Evolutionary conservation across 53 echinoderm and acorn worm species (phyloP), one percentile per base, ranked within the genome.

Genomic region (Apostichopus leukothele): DNA sequence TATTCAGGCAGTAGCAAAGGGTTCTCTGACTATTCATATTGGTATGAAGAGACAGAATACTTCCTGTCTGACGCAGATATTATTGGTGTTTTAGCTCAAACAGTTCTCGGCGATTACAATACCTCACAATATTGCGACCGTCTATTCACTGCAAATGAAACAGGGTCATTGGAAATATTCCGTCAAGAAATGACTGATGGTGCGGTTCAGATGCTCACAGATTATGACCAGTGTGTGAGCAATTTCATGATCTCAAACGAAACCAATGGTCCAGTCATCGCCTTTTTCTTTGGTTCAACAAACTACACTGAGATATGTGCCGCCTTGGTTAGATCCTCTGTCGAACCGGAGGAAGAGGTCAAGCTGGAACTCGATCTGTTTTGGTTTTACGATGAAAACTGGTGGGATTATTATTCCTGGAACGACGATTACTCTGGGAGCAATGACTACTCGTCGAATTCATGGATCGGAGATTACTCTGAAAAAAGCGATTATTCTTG

Each of bases 61-160:
- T 16, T 88, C 16, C 0, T 27, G 23, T 39, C 63, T 55, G 75
- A 80, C n/a, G 27, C 73, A 51, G 88, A 88, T 12, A 7, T 84
- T 8, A 78, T 91, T 19, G 96, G 92, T 73, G 22, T 51, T n/a
- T 61, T 93, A 50, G 26, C 91, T 5, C 90, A 92, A 8, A 87
- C 94, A 5, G 16, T 87, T 54, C 78, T 92, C 9, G 92, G 93
- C n/a, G 67, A 79, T 83, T 89, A 90, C 3, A 91, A 90, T 68
- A 21, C 91, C 60, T 76, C 86, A 4, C 53, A 77, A 12, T 68
- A 88, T 12, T 96, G 96, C 75, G 89, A 91, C 55, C 84, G n/a
- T 19, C 74, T 96, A 23, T 1, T 92, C 19, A 76, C 68, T 23
- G 87, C 89, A 6, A 86, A 92, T 18, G 89, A 88, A 61, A 59